Conservation (phyloP, 2,888 invertebrate genomes). For the Drosophila quinaria region DNA sequence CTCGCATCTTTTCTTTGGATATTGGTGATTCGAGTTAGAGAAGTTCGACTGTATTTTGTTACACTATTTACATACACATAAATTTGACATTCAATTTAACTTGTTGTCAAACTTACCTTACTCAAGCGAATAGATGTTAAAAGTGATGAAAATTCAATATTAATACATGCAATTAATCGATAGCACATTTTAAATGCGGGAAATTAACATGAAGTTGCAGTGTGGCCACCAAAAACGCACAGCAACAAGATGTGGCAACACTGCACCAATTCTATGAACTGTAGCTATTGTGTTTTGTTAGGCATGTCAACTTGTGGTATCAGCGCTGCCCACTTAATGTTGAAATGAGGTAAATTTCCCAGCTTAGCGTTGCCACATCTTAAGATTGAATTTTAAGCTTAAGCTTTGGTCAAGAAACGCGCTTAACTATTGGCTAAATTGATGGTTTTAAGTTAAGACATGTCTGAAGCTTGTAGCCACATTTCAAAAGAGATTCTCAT, state of each 20-base stretch:
- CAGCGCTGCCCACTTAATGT: not conserved
- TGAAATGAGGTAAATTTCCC: not conserved
- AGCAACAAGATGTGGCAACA: not conserved
- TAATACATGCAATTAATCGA: not conserved
- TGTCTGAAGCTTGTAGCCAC: not conserved
- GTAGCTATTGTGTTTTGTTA: not conserved
- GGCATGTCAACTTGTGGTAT: not conserved
- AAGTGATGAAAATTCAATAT: too few species aligned
- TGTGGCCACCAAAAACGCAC: too few species aligned
- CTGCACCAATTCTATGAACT: not conserved
- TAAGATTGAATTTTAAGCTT: not conserved
- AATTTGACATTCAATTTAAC: too few species aligned
- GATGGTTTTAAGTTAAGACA: not conserved
- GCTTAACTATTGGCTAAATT: not conserved
- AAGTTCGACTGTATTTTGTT: too few species aligned
- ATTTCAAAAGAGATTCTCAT: slow-evolving; percentile 4
- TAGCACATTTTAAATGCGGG: not conserved
- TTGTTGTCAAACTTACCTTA: too few species aligned
- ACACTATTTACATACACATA: too few species aligned
- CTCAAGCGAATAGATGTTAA: too few species aligned
- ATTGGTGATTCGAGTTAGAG: too few species aligned
- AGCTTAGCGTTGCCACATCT: not conserved
- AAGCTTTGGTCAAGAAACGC: not conserved
- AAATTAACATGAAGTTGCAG: not conserved
- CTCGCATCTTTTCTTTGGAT: too few species aligned